These are phyloP conservation scores for Syndactyla subalaris DNA, from an alignment of 2,797 vertebrate genomes.

Conservation along the genomic window DNA sequence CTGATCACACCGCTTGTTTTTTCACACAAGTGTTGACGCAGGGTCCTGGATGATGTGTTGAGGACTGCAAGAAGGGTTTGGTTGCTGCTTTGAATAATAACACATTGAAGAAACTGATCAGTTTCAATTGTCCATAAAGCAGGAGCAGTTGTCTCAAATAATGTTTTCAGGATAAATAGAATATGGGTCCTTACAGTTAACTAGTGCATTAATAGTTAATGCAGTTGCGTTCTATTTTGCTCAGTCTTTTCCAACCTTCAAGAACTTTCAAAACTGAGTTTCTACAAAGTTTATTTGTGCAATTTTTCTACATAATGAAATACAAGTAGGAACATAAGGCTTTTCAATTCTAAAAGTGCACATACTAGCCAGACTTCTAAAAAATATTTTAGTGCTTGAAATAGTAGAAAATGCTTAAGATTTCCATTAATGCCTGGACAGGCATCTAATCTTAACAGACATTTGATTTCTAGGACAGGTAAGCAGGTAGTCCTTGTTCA, in stretches of 20 bases:
- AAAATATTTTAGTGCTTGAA: background rate
- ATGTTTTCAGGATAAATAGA: background rate
- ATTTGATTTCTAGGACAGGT: background rate
- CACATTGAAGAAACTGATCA: accelerated
- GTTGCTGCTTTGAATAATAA: background rate
- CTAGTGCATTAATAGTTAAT: background rate
- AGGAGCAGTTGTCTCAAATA: background rate
- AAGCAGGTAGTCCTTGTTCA: background rate
- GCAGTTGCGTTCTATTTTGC: background rate
- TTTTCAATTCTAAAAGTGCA: background rate
- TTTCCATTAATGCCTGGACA: background rate
- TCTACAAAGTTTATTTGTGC: background rate
- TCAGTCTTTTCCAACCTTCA: background rate
- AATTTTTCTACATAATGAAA: background rate
- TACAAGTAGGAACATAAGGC: background rate
- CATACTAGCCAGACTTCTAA: background rate
- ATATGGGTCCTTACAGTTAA: background rate
- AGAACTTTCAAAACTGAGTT: background rate
- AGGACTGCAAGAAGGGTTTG: background rate
- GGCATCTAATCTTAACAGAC: background rate
- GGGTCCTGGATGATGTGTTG: background rate
- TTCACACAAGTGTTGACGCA: background rate
- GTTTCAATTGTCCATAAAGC: background rate
- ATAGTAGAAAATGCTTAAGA: background rate
- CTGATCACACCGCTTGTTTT: background rate